These are phyloP conservation scores for Porites divaricata DNA, from an alignment of 92 coral and sea anemone genomes.

Conservation along the genomic window DNA sequence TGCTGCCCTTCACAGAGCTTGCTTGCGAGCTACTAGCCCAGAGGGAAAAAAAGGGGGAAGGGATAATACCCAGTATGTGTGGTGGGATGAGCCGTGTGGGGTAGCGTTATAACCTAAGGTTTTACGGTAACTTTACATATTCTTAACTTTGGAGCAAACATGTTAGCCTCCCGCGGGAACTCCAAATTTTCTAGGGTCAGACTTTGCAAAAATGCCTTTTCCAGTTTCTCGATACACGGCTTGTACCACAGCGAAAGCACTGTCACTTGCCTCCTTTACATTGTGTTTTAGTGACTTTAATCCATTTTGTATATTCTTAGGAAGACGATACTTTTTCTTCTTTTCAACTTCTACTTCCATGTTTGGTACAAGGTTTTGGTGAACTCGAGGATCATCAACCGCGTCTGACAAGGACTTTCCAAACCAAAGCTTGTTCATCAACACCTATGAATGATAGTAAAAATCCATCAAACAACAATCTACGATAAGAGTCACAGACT, in stretches of 20 bases:
- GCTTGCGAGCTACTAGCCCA: too few species aligned
- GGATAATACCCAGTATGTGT: too few species aligned
- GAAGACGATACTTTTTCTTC: constrained; percentile 34
- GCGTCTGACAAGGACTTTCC: constrained; percentile 53
- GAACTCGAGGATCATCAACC: constrained; percentile 78
- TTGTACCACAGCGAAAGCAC: constrained; percentile 62
- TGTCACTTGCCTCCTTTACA: not conserved
- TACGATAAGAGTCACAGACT: too few species aligned
- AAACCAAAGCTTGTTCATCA: constrained; percentile 88
- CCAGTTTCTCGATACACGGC: constrained; percentile 62
- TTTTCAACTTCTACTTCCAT: constrained; percentile 43
- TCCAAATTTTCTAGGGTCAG: constrained; percentile 83
- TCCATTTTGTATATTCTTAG: constrained; percentile 37
- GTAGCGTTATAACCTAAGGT: too few species aligned
- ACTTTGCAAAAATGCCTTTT: constrained; percentile 57
- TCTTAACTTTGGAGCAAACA: too few species aligned
- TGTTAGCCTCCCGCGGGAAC: constrained; percentile 65
- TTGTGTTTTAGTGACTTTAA: constrained; percentile 63
- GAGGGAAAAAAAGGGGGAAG: too few species aligned
- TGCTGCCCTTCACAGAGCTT: too few species aligned
- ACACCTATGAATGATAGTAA: constrained; percentile 49
- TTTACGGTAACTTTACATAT: too few species aligned
- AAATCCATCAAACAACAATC: too few species aligned
- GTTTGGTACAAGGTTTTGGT: constrained; percentile 34
- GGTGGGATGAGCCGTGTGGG: too few species aligned